phyloP scores from a whole-genome alignment of 2,797 vertebrate genomes.

The Malurus splendens region DNA sequence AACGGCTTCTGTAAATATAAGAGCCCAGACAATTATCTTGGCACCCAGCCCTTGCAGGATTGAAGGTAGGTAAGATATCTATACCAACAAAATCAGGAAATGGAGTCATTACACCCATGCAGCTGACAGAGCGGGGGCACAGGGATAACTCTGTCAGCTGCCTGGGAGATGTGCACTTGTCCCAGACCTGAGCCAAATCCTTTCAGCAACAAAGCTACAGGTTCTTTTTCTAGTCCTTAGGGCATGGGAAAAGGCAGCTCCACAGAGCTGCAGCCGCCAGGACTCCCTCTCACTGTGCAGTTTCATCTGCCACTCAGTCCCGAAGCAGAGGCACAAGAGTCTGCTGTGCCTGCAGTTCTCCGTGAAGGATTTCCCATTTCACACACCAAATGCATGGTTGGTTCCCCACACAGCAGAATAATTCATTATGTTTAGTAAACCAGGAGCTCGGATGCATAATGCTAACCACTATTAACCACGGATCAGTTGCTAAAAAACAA shows the following conservation, averaged over 20 bases:
- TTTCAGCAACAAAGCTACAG: not conserved
- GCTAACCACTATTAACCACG: slow-evolving; percentile 27
- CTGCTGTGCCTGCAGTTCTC: not conserved
- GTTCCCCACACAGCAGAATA: not conserved
- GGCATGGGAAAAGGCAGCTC: not conserved
- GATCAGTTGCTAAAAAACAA: slow-evolving; percentile 46
- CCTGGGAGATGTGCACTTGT: not conserved
- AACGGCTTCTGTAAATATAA: not conserved
- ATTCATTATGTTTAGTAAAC: slow-evolving; percentile 38
- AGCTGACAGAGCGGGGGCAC: not conserved
- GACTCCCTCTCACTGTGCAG: accelerated
- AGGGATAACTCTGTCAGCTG: not conserved
- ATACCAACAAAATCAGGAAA: not conserved
- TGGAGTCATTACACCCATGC: not conserved
- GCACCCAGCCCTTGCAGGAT: not conserved
- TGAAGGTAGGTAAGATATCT: not conserved
- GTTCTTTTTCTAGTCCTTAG: not conserved
- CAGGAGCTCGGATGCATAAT: not conserved
- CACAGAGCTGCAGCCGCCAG: not conserved
- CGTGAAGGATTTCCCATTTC: not conserved
- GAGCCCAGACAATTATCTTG: not conserved
- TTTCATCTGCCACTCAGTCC: not conserved
- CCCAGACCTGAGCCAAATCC: not conserved
- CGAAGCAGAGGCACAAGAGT: not conserved
- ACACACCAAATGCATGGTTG: not conserved